These are phyloP conservation scores for Caligus rogercresseyi DNA, from an alignment of 1,140 invertebrate genomes.

Conservation along the genomic window DNA sequence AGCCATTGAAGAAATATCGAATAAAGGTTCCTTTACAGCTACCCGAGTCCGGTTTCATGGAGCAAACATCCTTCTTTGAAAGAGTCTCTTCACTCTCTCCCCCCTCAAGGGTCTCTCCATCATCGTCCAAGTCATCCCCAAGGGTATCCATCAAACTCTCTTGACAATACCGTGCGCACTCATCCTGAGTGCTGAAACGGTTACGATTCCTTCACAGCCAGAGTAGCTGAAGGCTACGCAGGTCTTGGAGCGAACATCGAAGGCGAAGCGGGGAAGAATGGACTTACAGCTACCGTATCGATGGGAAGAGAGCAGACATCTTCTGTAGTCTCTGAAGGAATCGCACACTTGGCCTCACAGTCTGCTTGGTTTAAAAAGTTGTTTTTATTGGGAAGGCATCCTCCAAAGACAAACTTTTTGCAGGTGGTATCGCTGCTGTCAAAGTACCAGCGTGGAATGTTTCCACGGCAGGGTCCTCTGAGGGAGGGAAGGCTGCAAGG, in stretches of 20 bases:
- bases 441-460: slow-evolving; percentile 64
- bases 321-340: slow-evolving; percentile 1
- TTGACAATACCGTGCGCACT: slow-evolving; percentile 48
- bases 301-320: slow-evolving; percentile 50
- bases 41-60: slow-evolving; percentile 50
- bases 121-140: neutral
- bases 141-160: neutral
- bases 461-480: slow-evolving; percentile 54
- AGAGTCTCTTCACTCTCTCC: neutral
- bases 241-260: slow-evolving; percentile 45
- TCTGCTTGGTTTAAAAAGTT: slow-evolving; percentile 59
- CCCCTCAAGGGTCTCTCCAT: neutral
- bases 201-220: slow-evolving; percentile 60
- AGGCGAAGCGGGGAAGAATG: slow-evolving; percentile 65
- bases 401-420: slow-evolving; percentile 62
- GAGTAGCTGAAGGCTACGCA: slow-evolving; percentile 63
- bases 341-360: slow-evolving; percentile 40
- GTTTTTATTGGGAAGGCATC: slow-evolving; percentile 67
- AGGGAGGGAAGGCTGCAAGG: slow-evolving; percentile 34
- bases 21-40: slow-evolving; percentile 56
- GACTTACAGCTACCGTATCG: slow-evolving; percentile 56
- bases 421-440: slow-evolving; percentile 51
- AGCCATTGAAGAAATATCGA: slow-evolving; percentile 67
- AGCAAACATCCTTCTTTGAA: slow-evolving; percentile 36
- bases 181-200: slow-evolving; percentile 47